Evolutionary conservation across 2,113 vertebrate genomes (phyloP), one percentile per base, ranked within the genome.

Genomic region (Campylomormyrus tamandua): DNA sequence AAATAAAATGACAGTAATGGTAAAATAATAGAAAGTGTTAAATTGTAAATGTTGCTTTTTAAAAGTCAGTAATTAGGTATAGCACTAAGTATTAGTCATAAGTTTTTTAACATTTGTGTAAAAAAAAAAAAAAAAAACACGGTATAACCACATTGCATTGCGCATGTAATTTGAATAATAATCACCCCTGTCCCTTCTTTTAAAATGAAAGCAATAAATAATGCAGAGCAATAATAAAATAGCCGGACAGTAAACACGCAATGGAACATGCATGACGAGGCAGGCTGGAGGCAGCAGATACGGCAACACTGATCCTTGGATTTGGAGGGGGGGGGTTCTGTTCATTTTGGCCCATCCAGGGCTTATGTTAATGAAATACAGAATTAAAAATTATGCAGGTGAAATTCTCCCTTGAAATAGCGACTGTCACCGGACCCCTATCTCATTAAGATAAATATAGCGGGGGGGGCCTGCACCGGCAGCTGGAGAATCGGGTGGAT

Each of bases 371-470:
- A 86, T 62, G 53, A 48, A 90, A 58, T 85, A 58, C 56, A 66
- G 52, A 85, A 84, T 87, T 87, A 62, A 53, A 90, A 90, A 90
- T 90, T 87, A 86, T 56, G 83, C 58, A 74, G 85, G 56, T 85
- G 83, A 35, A 62, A 87, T 87, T 87, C 52, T 90, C 50, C 48
- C 85, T 49, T 53, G 83, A 84, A 84, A 84, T 84, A 84, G 83
- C 48, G 7, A 83, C 89, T 84, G 89, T 90, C 83, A 87, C 89
- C 45, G 56, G 52, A 74, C 84, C 89, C 58, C 84, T 31, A 48
- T 84, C 84, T 90, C 56, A 90, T 90, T 53, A 90, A 87, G 84
- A 90, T 90, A 62, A 90, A 87, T 87, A 66, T 50, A 31, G 45
- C 2, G 50, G 31, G 7, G n/a, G 49, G 49, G 50, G 9, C 66